Conservation (phyloP, 2,797 vertebrate genomes). For the Sebastes hubbsi region DNA sequence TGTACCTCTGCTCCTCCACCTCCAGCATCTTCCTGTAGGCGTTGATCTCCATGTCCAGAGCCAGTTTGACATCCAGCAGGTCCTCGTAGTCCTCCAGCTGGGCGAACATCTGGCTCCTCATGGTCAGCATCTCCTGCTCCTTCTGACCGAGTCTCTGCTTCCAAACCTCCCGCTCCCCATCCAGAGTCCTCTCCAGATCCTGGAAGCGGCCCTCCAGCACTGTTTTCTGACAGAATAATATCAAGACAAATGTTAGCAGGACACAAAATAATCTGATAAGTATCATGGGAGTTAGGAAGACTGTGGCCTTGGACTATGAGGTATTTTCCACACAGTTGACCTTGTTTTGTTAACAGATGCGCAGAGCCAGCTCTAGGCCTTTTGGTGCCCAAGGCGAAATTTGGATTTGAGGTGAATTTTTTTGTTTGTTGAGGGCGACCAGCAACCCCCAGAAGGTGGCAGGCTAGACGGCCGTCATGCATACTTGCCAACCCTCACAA, state of each 20-base stretch:
- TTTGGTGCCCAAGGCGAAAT: fast-evolving
- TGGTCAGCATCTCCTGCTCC: constrained; percentile 80
- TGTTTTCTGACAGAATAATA: constrained; percentile 70
- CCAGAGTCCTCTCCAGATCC: constrained; percentile 82
- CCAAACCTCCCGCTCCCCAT: constrained; percentile 75
- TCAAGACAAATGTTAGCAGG: no score
- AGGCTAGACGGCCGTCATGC: no score
- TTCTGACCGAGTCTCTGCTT: constrained; percentile 80
- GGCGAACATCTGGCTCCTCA: constrained; percentile 74
- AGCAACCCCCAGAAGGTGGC: no score
- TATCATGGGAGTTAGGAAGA: background rate
- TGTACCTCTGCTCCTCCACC: constrained; percentile 89
- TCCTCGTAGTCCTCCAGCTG: constrained; percentile 87
- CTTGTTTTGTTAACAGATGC: no score
- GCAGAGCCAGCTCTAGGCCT: no score
- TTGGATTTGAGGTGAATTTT: no score
- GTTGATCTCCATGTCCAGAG: constrained; percentile 89
- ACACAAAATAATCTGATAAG: no score
- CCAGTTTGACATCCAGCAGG: constrained; percentile 87
- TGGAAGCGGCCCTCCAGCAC: constrained; percentile 75
- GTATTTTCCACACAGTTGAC: no score
- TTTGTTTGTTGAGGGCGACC: no score
- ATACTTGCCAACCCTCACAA: no score
- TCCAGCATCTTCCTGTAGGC: constrained; percentile 91
- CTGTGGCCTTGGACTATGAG: fast-evolving